Conservation (phyloP, 2,888 invertebrate genomes). For the Carcina quercana region DNA sequence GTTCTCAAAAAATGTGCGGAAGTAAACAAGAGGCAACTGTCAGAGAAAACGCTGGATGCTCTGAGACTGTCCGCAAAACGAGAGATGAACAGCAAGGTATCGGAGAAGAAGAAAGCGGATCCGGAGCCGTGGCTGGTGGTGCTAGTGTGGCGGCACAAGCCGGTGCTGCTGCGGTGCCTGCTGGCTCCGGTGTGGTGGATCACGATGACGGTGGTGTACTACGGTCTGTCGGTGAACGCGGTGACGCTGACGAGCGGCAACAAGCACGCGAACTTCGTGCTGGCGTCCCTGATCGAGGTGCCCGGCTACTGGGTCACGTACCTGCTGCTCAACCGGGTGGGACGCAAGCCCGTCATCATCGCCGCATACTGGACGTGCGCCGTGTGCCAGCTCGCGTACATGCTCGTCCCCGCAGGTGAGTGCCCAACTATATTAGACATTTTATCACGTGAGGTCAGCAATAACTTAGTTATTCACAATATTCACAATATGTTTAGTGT, state of each 20-base stretch:
- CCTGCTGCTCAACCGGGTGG: constrained; percentile 75
- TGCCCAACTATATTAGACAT: no score
- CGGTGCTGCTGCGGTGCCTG: constrained; percentile 46
- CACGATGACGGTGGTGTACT: constrained; percentile 84
- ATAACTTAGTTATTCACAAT: no score
- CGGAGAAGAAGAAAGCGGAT: no score
- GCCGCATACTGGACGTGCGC: constrained; percentile 76
- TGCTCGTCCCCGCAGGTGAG: constrained; percentile 69
- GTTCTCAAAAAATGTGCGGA: constrained; percentile 78
- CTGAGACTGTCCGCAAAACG: constrained; percentile 24
- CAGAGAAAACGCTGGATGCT: constrained; percentile 64
- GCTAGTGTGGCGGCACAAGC: constrained; percentile 39
- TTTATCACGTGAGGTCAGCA: no score
- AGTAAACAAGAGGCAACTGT: constrained; percentile 74
- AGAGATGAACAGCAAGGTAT: constrained; percentile 36
- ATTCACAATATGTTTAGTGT: no score
- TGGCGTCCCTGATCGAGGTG: constrained; percentile 78
- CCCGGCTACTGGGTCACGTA: constrained; percentile 79
- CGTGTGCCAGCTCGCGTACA: constrained; percentile 48
- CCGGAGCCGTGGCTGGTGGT: constrained; percentile 48
- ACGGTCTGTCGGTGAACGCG: constrained; percentile 85
- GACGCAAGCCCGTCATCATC: constrained; percentile 74
- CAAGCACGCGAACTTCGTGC: constrained; percentile 82
- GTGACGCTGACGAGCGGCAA: constrained; percentile 80
- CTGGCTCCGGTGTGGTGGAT: constrained; percentile 86